These are phyloP conservation scores for Tetropium fuscum DNA, from an alignment of 2,888 invertebrate species.

Conservation along the genomic window DNA sequence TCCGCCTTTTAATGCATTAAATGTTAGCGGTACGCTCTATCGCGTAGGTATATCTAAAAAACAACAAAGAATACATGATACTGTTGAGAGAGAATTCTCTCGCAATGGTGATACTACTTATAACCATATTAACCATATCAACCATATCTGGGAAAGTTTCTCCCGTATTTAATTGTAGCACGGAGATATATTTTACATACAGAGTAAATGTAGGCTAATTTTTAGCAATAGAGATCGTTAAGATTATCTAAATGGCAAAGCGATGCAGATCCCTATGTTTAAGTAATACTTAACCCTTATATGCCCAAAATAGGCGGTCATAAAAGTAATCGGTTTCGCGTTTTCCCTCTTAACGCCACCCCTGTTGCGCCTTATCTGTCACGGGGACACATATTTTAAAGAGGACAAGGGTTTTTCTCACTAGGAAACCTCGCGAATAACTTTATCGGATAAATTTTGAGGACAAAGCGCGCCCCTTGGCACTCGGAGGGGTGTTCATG, in stretches of 20 bases:
- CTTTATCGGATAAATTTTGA: slow-evolving; percentile 25
- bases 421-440: slow-evolving; percentile 25
- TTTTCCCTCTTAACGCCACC: slow-evolving; percentile 18
- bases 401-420: slow-evolving; percentile 21
- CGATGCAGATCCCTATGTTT: background rate
- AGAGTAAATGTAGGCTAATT: too few species aligned
- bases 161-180: too few species aligned
- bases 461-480: slow-evolving; percentile 17
- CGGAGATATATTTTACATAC: too few species aligned
- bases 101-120: too few species aligned
- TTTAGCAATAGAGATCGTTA: background rate
- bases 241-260: background rate
- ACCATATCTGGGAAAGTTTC: too few species aligned
- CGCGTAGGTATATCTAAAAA: too few species aligned
- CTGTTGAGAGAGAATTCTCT: too few species aligned
- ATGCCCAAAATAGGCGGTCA: background rate
- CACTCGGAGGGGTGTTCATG: slow-evolving; percentile 31
- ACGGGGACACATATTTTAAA: slow-evolving; percentile 12
- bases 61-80: too few species aligned
- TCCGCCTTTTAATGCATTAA: too few species aligned
- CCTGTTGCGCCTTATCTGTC: slow-evolving; percentile 28
- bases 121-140: too few species aligned
- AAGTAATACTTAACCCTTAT: background rate
- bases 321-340: background rate
- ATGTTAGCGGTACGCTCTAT: too few species aligned